Evolutionary conservation across 1,140 invertebrate species (phyloP).

Genomic region (Mactra quadrangularis): DNA sequence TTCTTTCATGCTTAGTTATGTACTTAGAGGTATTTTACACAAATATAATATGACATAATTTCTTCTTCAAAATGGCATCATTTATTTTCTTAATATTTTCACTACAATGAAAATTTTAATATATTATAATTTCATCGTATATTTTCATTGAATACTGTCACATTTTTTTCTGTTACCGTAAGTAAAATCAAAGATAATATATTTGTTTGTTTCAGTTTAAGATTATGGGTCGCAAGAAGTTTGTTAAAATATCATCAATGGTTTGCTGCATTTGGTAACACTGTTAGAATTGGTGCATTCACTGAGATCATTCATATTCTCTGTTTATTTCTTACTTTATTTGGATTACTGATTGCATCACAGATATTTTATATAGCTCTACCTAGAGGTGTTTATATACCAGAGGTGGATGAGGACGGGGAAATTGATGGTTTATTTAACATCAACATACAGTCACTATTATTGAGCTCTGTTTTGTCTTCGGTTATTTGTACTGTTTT

Average conservation of each 20-base stretch:
- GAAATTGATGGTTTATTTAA: conserved; percentile 29
- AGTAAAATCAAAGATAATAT: too few relatives aligned
- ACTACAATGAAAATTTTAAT: too few relatives aligned
- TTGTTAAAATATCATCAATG: conserved; percentile 47
- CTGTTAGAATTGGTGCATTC: conserved; percentile 44
- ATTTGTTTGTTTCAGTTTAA: too few relatives aligned
- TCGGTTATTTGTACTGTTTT: conserved; percentile 12
- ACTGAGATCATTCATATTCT: conserved; percentile 34
- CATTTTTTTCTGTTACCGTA: too few relatives aligned
- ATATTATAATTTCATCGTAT: too few relatives aligned
- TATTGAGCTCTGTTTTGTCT: neutral
- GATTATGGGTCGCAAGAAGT: neutral
- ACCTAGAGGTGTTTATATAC: conserved; percentile 12
- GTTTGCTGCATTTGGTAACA: conserved; percentile 19
- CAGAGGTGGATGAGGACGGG: neutral
- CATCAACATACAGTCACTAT: conserved; percentile 10
- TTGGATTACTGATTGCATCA: conserved; percentile 2
- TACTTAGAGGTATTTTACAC: too few relatives aligned
- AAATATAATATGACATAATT: too few relatives aligned
- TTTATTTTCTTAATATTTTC: too few relatives aligned
- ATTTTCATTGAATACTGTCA: too few relatives aligned
- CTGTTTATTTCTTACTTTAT: conserved; percentile 9
- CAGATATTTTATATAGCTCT: conserved; percentile 34
- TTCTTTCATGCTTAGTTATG: too few relatives aligned
- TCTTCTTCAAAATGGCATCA: too few relatives aligned